Evolutionary conservation across 2,888 invertebrate genomes (phyloP), one percentile per base, ranked within the genome.

Genomic region (Netelia virgata): DNA sequence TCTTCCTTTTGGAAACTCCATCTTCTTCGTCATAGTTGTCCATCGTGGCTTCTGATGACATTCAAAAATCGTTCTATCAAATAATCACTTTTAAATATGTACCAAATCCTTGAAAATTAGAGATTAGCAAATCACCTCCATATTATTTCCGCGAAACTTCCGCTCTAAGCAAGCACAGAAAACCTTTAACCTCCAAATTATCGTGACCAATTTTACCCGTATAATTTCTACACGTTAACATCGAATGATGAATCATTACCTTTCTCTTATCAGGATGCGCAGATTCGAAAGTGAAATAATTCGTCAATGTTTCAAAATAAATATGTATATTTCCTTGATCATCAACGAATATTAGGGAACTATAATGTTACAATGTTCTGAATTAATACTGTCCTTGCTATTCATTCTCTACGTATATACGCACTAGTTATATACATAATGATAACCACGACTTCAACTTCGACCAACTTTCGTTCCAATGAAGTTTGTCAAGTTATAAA

Each of bases 321-420:
- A 74, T 75, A 70, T 50, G 0, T 80, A 72, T 72, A 66, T 72
- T 82, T 64, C 63, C 63, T 75, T 23, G 55, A 66, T 76, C 23
- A 72, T 63, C 14, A 23, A 57, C 66, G 18, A 36, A 76, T 83
- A 50, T 59, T 66, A 55, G 20, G 72, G 66, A 80, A 79, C 79
- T 61, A 80, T 76, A 79, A 83, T 83, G 50, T 76, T 80, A 83
- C 83, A 80, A 83, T 72, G 75, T 72, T 76, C 79, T 66, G 79
- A 66, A 66, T 77, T 70, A 75, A 83, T 72, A 80, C 79, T 83
- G 79, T 83, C 66, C 61, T 79, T 72, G 28, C 43, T 53, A 68
- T 79, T 63, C 47, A 23, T 5, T 64, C 16, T 47, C 16, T 50
- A 61, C 47, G 70, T 64, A 28, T 76, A 69, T 80, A 18, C 61